These are phyloP conservation scores for Lampropteryx suffumata DNA, from an alignment of 2,888 invertebrate species.

Conservation along the genomic window DNA sequence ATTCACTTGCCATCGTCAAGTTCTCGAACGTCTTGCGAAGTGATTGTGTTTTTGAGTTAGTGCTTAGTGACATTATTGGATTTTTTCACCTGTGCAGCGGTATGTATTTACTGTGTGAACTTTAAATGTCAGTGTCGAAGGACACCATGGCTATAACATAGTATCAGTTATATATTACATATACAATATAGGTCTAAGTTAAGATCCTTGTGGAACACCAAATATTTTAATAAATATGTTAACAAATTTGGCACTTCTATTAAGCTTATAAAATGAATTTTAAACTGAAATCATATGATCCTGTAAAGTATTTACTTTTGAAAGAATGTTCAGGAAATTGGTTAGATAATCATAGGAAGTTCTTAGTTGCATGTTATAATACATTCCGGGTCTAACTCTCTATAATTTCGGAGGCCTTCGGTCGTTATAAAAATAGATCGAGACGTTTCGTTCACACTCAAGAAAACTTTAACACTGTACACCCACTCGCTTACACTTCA, in stretches of 20 bases:
- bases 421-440: constrained; percentile 72
- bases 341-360: constrained; percentile 71
- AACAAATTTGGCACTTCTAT: background rate
- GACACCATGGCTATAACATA: background rate
- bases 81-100: constrained; percentile 49
- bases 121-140: constrained; percentile 17
- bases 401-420: constrained; percentile 67
- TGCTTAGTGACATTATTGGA: constrained; percentile 62
- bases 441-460: constrained; percentile 77
- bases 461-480: constrained; percentile 75
- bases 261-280: constrained; percentile 16
- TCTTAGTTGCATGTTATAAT: constrained; percentile 58
- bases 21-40: constrained; percentile 60
- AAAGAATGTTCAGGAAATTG: constrained; percentile 24
- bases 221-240: background rate
- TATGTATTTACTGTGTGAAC: constrained; percentile 18
- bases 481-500: constrained; percentile 78
- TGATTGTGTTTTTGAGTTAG: constrained; percentile 56
- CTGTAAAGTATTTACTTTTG: background rate
- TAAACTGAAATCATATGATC: background rate
- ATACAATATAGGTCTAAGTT: constrained; percentile 21
- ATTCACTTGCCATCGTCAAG: constrained; percentile 70
- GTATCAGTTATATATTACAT: constrained; percentile 2
- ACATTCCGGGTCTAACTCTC: constrained; percentile 48
- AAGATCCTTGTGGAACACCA: constrained; percentile 32